Percentiles rank a stretch among this genome's conserved stretches.
phyloP scores from a whole-genome alignment of 2,113 vertebrate genomes.

The Pseudorhombus dupliciocellatus region DNA sequence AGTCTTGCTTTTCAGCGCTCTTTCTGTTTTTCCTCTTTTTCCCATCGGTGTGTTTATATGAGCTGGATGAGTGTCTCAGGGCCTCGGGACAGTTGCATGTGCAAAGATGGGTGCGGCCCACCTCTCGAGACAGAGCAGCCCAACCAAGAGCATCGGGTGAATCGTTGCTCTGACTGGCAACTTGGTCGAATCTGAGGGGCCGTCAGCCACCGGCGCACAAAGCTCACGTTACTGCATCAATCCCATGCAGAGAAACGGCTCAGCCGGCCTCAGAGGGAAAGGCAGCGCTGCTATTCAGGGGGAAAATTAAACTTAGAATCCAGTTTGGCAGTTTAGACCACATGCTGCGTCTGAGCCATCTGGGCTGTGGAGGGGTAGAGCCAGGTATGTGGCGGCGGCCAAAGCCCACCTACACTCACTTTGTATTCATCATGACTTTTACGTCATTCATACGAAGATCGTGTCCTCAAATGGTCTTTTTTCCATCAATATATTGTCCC shows the following conservation, averaged over 20 bases:
- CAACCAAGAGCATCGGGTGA: neutral
- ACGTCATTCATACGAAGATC: neutral
- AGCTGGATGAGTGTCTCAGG: conserved; percentile 2
- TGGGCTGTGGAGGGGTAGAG: conserved; percentile 6
- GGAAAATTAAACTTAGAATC: conserved; percentile 34
- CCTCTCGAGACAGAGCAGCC: neutral
- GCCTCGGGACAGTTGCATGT: conserved; percentile 10
- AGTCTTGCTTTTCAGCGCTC: neutral
- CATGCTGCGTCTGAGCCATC: conserved; percentile 16
- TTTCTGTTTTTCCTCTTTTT: conserved; percentile 3
- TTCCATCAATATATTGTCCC: neutral
- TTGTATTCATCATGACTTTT: neutral
- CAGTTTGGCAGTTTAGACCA: neutral
- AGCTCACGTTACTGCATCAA: conserved; percentile 23
- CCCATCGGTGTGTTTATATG: conserved; percentile 12
- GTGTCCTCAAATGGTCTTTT: neutral
- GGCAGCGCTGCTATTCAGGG: conserved; percentile 15
- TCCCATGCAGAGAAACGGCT: conserved; percentile 16
- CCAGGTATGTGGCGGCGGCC: no score
- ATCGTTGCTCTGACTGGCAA: neutral
- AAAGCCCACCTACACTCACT: no score
- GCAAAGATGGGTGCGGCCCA: conserved; percentile 10
- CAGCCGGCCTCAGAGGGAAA: conserved; percentile 32
- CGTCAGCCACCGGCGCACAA: neutral
- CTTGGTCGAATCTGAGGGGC: conserved; percentile 7